Conservation (phyloP, 2,113 vertebrate genomes). For the Microtus ochrogaster region DNA sequence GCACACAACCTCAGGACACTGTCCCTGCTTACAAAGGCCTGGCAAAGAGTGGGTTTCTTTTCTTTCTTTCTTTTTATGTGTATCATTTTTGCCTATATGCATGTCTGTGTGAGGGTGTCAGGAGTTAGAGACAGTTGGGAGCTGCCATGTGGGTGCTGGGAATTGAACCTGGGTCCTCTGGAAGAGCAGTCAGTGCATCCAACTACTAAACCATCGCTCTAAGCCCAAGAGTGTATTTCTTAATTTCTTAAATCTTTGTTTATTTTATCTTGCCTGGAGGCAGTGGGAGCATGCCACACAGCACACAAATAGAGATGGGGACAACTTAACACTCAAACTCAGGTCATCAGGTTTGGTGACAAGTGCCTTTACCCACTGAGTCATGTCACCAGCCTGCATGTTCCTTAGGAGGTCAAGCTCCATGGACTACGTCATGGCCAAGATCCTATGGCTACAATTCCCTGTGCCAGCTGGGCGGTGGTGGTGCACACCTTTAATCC, state of each 20-base stretch:
- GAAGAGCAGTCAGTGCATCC: background rate
- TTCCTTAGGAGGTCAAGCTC: background rate
- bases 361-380: background rate
- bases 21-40: background rate
- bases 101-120: background rate
- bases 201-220: background rate
- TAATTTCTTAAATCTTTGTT: background rate
- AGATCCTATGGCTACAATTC: background rate
- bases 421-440: background rate
- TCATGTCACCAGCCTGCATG: background rate
- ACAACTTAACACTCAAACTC: background rate
- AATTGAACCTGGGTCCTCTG: background rate
- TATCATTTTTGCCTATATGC: background rate
- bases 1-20: background rate
- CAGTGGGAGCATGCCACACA: background rate
- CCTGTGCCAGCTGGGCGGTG: background rate
- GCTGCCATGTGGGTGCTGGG: background rate
- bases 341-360: background rate
- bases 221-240: background rate
- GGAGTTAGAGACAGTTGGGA: background rate
- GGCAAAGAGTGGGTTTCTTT: background rate
- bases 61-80: background rate
- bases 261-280: background rate
- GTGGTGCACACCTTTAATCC: too few relatives aligned
- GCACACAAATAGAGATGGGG: background rate